Percentiles rank a stretch among this genome's conserved stretches.
Conservation (phyloP, 2,797 vertebrate species). For the Leptodactylus fallax region DNA sequence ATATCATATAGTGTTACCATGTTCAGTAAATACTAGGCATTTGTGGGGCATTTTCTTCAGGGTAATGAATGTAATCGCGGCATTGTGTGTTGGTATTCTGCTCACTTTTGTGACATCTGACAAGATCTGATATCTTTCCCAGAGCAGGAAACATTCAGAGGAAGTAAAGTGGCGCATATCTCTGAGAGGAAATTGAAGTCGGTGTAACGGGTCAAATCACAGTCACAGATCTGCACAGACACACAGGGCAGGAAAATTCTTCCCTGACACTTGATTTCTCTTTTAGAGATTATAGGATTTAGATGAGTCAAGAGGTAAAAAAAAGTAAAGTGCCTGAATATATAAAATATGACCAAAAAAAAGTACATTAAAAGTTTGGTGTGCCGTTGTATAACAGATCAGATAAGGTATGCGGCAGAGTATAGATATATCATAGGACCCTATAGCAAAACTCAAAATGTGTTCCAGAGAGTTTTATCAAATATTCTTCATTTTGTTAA, state of each 20-base stretch:
- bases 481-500: not conserved
- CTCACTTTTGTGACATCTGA: constrained; percentile 32
- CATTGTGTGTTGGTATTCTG: constrained; percentile 21
- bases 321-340: not conserved
- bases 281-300: not conserved
- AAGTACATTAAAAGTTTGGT: not conserved
- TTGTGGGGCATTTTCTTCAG: not conserved
- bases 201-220: constrained; percentile 53
- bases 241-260: not conserved
- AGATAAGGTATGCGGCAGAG: not conserved
- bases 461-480: not conserved
- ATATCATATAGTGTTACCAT: not conserved
- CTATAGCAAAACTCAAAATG: not conserved
- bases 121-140: constrained; percentile 57
- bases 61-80: constrained; percentile 6
- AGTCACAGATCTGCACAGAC: constrained; percentile 44
- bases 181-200: constrained; percentile 58
- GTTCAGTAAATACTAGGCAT: not conserved
- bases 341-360: not conserved
- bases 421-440: not conserved
- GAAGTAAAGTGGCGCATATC: constrained; percentile 35
- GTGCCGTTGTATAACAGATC: not conserved
- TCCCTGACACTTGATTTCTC: constrained; percentile 30
- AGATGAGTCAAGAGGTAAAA: not conserved
- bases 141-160: constrained; percentile 48